These are phyloP conservation scores for Oncorhynchus nerka DNA, from an alignment of 2,113 vertebrate genomes.

Conservation along the genomic window DNA sequence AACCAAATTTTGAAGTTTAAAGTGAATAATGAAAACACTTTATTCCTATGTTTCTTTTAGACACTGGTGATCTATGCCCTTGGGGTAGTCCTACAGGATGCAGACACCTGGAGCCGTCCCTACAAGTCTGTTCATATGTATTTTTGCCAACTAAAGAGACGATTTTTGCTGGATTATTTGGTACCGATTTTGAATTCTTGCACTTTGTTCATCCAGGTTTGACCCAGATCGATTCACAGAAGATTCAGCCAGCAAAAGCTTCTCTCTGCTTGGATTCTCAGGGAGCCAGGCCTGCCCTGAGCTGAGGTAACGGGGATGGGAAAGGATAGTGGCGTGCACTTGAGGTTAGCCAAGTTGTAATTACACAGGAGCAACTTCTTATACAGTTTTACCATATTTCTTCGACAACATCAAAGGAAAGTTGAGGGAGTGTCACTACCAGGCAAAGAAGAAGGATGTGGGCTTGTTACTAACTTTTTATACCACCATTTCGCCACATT, in stretches of 20 bases:
- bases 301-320: constrained; percentile 75
- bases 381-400: no score
- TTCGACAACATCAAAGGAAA: no score
- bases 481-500: not conserved
- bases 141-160: not conserved
- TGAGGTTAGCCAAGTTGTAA: not conserved
- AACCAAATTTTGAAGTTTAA: not conserved
- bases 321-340: not conserved
- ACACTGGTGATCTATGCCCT: constrained; percentile 92
- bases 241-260: constrained; percentile 78
- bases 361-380: no score
- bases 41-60: constrained; percentile 65
- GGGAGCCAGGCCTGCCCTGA: constrained; percentile 91
- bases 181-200: no score
- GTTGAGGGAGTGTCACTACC: no score
- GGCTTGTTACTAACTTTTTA: not conserved
- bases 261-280: constrained; percentile 90
- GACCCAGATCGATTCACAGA: constrained; percentile 89
- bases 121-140: constrained; percentile 78
- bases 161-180: not conserved
- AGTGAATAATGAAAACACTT: not conserved
- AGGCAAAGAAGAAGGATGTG: constrained; percentile 15
- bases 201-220: constrained; percentile 74
- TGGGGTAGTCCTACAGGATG: constrained; percentile 90
- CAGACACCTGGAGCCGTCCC: constrained; percentile 83